A percentile compares a stretch with the other conserved stretches of the same genome.
Evolutionary conservation across 2,113 vertebrate species (phyloP).

Genomic region (Chroicocephalus ridibundus): DNA sequence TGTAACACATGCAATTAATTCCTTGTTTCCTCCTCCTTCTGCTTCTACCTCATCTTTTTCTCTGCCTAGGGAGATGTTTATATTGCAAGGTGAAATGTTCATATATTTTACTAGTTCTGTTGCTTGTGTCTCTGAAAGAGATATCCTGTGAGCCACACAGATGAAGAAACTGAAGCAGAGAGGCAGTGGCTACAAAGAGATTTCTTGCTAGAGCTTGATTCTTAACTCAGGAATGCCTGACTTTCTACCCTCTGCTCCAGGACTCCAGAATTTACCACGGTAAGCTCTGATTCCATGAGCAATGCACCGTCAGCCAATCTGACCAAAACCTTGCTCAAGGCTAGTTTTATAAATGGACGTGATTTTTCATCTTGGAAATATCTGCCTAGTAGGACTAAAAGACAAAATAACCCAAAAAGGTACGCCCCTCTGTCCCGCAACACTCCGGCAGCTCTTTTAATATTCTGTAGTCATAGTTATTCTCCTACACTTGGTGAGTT

Average conservation of each 20-base stretch:
- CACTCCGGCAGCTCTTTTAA: not conserved
- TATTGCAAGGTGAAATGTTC: not conserved
- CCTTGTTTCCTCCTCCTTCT: not conserved
- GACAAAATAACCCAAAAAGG: not conserved
- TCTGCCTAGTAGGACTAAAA: not conserved
- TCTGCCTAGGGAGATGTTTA: not conserved
- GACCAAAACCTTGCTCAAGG: not conserved
- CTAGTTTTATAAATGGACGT: not conserved
- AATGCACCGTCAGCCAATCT: not conserved
- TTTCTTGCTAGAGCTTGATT: not conserved
- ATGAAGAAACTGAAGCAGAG: not conserved
- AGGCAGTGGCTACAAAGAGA: not conserved
- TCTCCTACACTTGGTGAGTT: not conserved
- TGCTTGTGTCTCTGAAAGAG: not conserved
- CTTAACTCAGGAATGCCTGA: not conserved
- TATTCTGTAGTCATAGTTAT: not conserved
- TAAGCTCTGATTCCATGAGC: not conserved
- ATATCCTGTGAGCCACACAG: not conserved
- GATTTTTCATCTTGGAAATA: not conserved
- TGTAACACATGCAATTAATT: not conserved
- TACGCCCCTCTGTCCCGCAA: rapidly evolving
- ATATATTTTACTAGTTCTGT: not conserved
- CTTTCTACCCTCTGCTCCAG: not conserved
- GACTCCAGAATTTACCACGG: not conserved
- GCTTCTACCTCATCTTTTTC: not conserved